Evolutionary conservation across 1,140 invertebrate genomes (phyloP).

Genomic region (Maniola jurtina): DNA sequence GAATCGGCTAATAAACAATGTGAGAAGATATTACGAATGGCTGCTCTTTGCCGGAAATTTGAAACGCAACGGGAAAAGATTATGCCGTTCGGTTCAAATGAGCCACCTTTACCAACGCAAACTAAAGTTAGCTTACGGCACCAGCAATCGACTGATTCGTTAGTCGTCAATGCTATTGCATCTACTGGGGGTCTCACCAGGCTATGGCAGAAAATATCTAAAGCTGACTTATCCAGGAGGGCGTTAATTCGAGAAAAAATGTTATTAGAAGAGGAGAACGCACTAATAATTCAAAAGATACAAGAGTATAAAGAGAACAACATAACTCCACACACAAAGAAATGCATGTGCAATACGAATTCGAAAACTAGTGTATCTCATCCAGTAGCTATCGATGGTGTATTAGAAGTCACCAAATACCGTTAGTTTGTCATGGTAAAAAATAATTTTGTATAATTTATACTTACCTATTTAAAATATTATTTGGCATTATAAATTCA

Average conservation of each 20-base stretch:
- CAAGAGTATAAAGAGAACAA: conserved; percentile 44
- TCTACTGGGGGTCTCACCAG: conserved; percentile 57
- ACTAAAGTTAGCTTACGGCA: conserved; percentile 40
- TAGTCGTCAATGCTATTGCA: conserved; percentile 54
- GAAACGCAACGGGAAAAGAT: conserved; percentile 80
- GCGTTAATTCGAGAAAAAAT: conserved; percentile 61
- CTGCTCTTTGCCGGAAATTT: conserved; percentile 79
- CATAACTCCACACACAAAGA: conserved; percentile 36
- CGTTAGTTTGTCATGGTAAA: conserved; percentile 4
- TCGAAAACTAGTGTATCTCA: conserved; percentile 21
- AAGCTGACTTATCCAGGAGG: conserved; percentile 56
- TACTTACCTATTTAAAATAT: no score
- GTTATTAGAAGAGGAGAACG: conserved; percentile 60
- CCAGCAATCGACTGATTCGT: conserved; percentile 53
- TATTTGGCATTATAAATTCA: no score
- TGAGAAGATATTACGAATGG: conserved; percentile 76
- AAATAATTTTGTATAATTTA: no score
- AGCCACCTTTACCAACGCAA: conserved; percentile 66
- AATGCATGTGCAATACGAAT: conserved; percentile 43
- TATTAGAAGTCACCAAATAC: conserved; percentile 52
- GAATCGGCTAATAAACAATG: conserved; percentile 65
- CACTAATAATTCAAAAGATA: conserved; percentile 44
- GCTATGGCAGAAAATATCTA: conserved; percentile 64
- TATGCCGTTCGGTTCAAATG: conserved; percentile 75
- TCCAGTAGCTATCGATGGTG: conserved; percentile 49